Base-by-base conservation (phyloP, 2,113 vertebrate species). In the Xenopus borealis region DNA sequence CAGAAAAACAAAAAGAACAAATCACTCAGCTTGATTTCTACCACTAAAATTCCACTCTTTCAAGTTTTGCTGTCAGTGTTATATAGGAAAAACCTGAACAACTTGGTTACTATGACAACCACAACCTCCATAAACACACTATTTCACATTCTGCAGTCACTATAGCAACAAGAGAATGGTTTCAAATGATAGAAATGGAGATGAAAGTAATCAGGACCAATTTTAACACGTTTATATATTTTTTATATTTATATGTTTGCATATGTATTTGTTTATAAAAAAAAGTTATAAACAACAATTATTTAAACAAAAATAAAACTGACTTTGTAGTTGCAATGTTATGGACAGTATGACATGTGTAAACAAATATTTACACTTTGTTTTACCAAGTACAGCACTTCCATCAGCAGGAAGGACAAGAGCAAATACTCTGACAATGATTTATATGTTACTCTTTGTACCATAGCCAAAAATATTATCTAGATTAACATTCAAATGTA, bases 351-450 rank as follows among this genome's bases (percentile, higher is more conserved):
- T 27, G 23, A 40, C 33, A 40, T 7, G 33, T 40, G 33, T 40
- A 40, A 40, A 9, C 33, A 2, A 40, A 40, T 7, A 40, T 40
- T 1, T 40, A 40, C 3, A 6, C 33, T 40, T 9, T 40, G 8
- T 40, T 40, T 40, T 40, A 40, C 33, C 33, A 40, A 40, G 33
- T 40, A 9, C 8, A 62, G 2, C 10, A 0, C 66, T 59, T 85
- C 71, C 62, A 74, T 86, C 85, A 84, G 70, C 79, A 57, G 75
- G 79, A 81, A 84, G 77, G 62, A 78, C 64, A 79, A 80, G 80
- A 81, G 78, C 78, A 72, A 77, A 40, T 47, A 62, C 66, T 81
- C 33, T 82, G 86, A 86, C 89, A 91, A 79, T 90, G 88, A 91
- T 89, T 86, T 90, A 89, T 91, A 80, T 72, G 86, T 79, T 83